Evolutionary conservation across 1,140 invertebrate species (phyloP), one percentile per base, ranked within the genome.

Genomic region (Steinernema feltiae): DNA sequence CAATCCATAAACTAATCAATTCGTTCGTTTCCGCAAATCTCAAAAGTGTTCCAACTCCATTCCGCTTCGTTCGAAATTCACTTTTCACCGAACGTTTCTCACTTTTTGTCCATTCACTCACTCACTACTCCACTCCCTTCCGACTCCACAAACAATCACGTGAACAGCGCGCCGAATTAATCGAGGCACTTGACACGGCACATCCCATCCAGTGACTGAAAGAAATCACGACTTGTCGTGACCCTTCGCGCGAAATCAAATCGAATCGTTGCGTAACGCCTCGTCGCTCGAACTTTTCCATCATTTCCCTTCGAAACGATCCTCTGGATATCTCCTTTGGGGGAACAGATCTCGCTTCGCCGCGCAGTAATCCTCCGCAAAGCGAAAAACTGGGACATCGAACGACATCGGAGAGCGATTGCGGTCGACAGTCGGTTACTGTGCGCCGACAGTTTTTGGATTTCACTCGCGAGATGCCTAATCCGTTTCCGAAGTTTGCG

Each of bases 401-500:
- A 18, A 41, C 35, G 35, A 41, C 35, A 18, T 41, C 35, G 35
- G 7, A 7, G 35, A 41, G 18, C 35, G 35, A 41, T 41, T 18
- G 35, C 53, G 53, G 3, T 12, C 53, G 15, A 27, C 53, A 21
- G 53, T 15, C 53, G 53, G 24, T 63, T 63, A 21, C 53, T 7
- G 53, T 63, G 7, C 24, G 53, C 3, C 24, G 24, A 15, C 53
- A 17, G 24, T 63, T 63, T 63, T 15, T 27, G 53, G 53, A 17
- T 63, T 63, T 27, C 2, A 21, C 15, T 21, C 3, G 7, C 12
- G 24, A 15, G 15, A 63, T 63, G 53, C 24, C 53, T n/a, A 63
- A 63, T 63, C 24, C 53, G 2, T 63, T 17, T 27, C 76, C 76
- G n/a, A 63, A 69, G 12, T 76, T 77, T 69, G 74, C 78, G 18